Base-by-base conservation (phyloP, 1,140 invertebrate genomes). In the Diuraphis noxia region DNA sequence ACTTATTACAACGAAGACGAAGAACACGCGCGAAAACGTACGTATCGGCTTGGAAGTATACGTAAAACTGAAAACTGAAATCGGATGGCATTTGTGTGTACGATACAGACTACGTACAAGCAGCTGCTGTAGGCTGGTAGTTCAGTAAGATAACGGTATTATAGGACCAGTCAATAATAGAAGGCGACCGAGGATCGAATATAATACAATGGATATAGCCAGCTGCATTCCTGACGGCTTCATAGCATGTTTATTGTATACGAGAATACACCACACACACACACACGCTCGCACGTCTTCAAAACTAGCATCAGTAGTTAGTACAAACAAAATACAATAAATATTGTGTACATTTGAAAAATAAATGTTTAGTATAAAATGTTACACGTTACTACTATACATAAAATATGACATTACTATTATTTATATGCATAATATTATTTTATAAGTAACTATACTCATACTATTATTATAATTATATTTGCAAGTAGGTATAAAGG, bases 51-150 rank as follows among this genome's bases (percentile, higher is more conserved):
- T 21, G 77, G 77, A 38, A 21, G 77, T 81, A 81, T 38, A 81
- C 77, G 77, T 38, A 81, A 81, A 38, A 81, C 77, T 81, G 77
- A 79, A 38, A 21, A 79, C 77, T 79, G 77, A 81, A 38, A 81
- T 81, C 23, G 34, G 36, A 38, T 38, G 36, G 36, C 77, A 81
- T 81, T 81, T 81, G 34, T 81, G 77, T 81, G 23, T 25, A 81
- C 36, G 6, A 2, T 81, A 36, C 34, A 72, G 10, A 81, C 77
- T 81, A 38, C 40, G 21, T 81, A 25, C 9, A 9, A 77, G 17
- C 10, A 36, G 21, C 49, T 23, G 21, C 49, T 52, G 49, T 46
- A 46, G 43, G 43, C 72, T 77, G 17, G 17, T 77, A 36, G 34
- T 77, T 34, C n/a, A 34, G 30, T 77, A 77, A 77, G 3, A 77